These are phyloP conservation scores for Salvelinus alpinus DNA, from an alignment of 2,113 vertebrate genomes.

Conservation along the genomic window DNA sequence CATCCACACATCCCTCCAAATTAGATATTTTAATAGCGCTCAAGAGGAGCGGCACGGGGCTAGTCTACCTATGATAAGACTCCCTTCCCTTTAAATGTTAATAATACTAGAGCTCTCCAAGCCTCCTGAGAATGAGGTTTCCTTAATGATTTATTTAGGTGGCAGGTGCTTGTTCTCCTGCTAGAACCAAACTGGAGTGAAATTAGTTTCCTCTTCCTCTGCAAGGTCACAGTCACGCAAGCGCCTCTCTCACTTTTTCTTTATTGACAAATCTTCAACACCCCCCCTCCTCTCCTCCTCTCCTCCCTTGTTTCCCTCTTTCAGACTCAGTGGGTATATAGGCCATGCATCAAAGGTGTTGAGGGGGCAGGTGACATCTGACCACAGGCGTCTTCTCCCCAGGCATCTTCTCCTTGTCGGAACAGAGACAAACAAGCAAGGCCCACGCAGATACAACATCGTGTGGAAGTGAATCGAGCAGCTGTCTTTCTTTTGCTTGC, in stretches of 20 bases:
- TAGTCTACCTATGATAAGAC: constrained; percentile 11
- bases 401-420: too few relatives aligned
- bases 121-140: constrained; percentile 50
- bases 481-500: neutral
- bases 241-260: constrained; percentile 26
- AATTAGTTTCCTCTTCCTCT: constrained; percentile 49
- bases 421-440: too few relatives aligned
- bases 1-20: constrained; percentile 34
- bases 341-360: too few relatives aligned
- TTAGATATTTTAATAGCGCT: constrained; percentile 61
- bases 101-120: constrained; percentile 45
- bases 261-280: constrained; percentile 47
- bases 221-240: constrained; percentile 54
- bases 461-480: too few relatives aligned
- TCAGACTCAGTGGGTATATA: too few relatives aligned
- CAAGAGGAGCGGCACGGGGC: constrained; percentile 44
- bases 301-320: neutral
- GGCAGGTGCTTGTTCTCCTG: neutral
- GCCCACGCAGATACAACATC: too few relatives aligned
- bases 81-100: constrained; percentile 40
- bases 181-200: constrained; percentile 34
- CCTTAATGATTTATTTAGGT: constrained; percentile 54
- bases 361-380: too few relatives aligned
- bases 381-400: too few relatives aligned
- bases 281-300: neutral